Conservation (phyloP, 2,888 invertebrate genomes). For the Deroplatys truncata region DNA sequence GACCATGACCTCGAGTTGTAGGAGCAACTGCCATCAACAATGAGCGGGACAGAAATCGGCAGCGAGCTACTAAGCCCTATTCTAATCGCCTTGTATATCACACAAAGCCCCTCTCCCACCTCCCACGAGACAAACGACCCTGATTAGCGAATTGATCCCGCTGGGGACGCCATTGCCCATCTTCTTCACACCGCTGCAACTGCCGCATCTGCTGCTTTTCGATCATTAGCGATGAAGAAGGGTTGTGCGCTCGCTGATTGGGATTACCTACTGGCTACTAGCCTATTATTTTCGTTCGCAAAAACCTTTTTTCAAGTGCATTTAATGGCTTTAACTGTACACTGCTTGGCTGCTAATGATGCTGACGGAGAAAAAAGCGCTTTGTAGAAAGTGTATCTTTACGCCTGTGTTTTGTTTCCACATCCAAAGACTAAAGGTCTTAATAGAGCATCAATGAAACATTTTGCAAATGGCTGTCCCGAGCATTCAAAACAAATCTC, state of each 20-base stretch:
- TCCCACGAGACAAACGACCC: constrained; percentile 21
- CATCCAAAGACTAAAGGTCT: neutral
- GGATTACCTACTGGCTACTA: neutral
- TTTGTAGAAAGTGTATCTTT: neutral
- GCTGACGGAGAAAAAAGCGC: neutral
- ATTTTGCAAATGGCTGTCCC: neutral
- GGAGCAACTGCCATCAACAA: neutral
- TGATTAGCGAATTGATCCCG: constrained; percentile 24
- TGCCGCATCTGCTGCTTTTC: neutral
- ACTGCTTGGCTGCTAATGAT: neutral
- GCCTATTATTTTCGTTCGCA: neutral
- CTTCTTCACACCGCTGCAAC: neutral
- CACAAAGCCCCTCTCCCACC: constrained; percentile 8
- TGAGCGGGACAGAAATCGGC: neutral
- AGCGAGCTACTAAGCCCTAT: neutral
- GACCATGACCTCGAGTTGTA: constrained; percentile 2
- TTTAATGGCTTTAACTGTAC: neutral
- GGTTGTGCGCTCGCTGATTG: neutral
- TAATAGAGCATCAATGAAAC: neutral
- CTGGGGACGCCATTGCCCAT: neutral
- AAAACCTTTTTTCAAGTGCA: neutral
- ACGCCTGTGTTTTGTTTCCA: neutral
- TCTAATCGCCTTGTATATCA: constrained; percentile 17
- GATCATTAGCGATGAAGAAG: neutral
- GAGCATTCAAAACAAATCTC: neutral